Conservation (phyloP, 1,140 invertebrate genomes). For the Lordiphosa stackelbergi region DNA sequence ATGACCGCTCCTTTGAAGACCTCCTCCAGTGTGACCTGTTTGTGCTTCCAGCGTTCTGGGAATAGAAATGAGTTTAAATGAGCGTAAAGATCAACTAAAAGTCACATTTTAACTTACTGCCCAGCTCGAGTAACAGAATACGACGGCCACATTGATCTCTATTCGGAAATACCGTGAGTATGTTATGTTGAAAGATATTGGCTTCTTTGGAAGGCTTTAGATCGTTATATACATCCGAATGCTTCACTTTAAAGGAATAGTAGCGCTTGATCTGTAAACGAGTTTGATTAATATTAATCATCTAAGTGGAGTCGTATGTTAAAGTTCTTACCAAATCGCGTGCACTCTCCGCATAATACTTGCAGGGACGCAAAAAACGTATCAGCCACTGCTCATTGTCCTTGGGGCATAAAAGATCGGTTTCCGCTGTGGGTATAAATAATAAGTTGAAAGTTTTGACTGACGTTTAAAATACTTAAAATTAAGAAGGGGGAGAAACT, state of each 20-base stretch:
- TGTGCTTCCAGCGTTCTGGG: constrained; percentile 90
- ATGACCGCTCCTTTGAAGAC: constrained; percentile 89
- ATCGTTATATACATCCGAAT: constrained; percentile 84
- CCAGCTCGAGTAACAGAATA: constrained; percentile 86
- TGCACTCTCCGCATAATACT: constrained; percentile 89
- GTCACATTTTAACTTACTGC: constrained; percentile 81
- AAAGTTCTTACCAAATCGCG: constrained; percentile 81
- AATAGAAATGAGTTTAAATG: constrained; percentile 5
- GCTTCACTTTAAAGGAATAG: constrained; percentile 88
- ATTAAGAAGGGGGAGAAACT: not conserved
- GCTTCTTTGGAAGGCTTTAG: constrained; percentile 84
- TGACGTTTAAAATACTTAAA: not conserved
- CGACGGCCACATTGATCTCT: constrained; percentile 86
- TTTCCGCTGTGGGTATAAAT: constrained; percentile 81
- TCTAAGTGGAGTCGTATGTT: not conserved
- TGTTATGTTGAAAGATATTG: constrained; percentile 88
- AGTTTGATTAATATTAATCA: not conserved
- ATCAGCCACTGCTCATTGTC: constrained; percentile 86
- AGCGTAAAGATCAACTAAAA: not conserved
- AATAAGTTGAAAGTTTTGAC: not conserved
- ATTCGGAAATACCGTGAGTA: constrained; percentile 85
- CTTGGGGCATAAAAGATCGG: constrained; percentile 82
- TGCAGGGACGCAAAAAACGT: constrained; percentile 86
- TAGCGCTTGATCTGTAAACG: constrained; percentile 84
- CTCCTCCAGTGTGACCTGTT: constrained; percentile 86